Evolutionary conservation across 2,113 vertebrate species (phyloP), one percentile per base, ranked within the genome.

Genomic region (Sprattus sprattus): DNA sequence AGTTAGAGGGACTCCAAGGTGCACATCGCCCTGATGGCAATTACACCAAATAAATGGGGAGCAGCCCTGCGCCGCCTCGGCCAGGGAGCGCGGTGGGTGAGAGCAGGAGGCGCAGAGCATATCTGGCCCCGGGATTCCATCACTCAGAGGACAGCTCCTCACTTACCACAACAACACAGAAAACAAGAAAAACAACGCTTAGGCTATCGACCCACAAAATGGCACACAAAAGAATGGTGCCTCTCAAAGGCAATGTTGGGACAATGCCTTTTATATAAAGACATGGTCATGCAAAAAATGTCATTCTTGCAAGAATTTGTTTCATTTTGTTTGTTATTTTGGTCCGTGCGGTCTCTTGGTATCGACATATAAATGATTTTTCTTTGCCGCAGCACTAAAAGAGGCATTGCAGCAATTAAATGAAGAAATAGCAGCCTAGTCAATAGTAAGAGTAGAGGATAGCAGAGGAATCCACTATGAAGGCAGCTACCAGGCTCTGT

Each of bases 31-130:
- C 95, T 95, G 96, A 98, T 96, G 96, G 96, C 96, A 98, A 97
- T 98, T 99, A 98, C 96, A 97, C 95, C 96, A 97, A 98, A 98
- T 97, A 97, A 97, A 98, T 98, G 97, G 96, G 96, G 97, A 96
- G 96, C 95, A 92, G 95, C 96, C 96, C 96, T 96, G 93, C 93
- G 95, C 94, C 95, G 92, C 90, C 93, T 91, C 83, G 18, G 92
- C 88, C 92, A 92, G 90, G 90, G 96, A 94, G 94, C 95, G 95
- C 95, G 94, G 93, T 92, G 94, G 96, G 95, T 95, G 95, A 93
- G 95, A 96, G 95, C 94, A 93, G 92, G 95, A 96, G 95, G 95
- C 93, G 94, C 94, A 94, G 95, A 95, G 93, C 96, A 95, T 96
- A 97, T 97, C 96, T 97, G 95, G 96, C 94, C 94, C 94, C 92